Evolutionary conservation across 2,888 invertebrate species (phyloP).

Genomic region (Melanostoma mellinum): DNA sequence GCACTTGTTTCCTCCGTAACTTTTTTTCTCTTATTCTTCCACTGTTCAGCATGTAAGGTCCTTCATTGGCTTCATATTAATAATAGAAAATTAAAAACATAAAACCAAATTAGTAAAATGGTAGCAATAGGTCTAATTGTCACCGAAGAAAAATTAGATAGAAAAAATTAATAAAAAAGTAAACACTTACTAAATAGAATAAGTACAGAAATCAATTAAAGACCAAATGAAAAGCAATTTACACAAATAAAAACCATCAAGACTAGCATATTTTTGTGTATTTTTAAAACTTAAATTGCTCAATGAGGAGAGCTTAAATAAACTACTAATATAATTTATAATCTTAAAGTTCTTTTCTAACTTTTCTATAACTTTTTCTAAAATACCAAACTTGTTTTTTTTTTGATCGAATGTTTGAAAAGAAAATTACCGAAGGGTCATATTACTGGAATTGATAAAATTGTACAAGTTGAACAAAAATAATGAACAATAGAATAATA

Average conservation of each 20-base stretch:
- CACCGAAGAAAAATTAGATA: constrained; percentile 20
- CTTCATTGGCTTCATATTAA: background rate
- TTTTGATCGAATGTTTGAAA: constrained; percentile 28
- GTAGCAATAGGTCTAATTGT: constrained; percentile 6
- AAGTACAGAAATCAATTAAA: constrained; percentile 41
- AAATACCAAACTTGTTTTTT: background rate
- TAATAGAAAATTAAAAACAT: background rate
- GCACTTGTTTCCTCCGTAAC: too few species aligned
- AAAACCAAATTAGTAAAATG: constrained; percentile 6
- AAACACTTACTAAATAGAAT: constrained; percentile 11
- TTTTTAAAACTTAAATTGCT: constrained; percentile 16
- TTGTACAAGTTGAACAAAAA: background rate
- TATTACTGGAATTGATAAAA: constrained; percentile 57
- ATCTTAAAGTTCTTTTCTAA: constrained; percentile 3
- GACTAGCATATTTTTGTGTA: constrained; percentile 23
- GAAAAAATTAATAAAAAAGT: background rate
- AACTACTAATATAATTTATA: background rate
- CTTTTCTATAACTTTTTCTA: constrained; percentile 17
- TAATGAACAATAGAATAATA: background rate
- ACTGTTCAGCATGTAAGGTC: constrained; percentile 1
- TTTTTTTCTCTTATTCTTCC: constrained; percentile 2
- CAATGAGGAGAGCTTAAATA: constrained; percentile 39
- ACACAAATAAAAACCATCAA: constrained; percentile 13
- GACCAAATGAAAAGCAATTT: constrained; percentile 51
- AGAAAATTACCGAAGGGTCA: constrained; percentile 21